Evolutionary conservation across 2,888 invertebrate species (phyloP), one percentile per base, ranked within the genome.

Genomic region (Pyrocoelia pectoralis): DNA sequence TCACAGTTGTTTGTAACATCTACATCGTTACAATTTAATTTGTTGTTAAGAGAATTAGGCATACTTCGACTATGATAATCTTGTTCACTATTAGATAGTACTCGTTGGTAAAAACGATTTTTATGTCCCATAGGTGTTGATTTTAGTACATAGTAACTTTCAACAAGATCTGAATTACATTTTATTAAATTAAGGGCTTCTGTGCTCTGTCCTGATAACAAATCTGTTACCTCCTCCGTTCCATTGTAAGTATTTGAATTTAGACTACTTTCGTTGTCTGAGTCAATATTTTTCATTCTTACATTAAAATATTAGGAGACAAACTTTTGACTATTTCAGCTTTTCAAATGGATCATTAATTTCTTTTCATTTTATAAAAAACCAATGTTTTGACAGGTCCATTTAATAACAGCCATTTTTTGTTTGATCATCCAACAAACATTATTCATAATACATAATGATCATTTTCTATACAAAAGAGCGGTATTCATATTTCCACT

Each of bases 11-110:
- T 71, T 49, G 64, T 57, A 62, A 65, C 65, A 56, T 73, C 70
- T 48, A 67, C 18, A 38, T 41, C 43, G 58, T 65, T 67, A 52
- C 41, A 56, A 40, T 61, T 56, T 53, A 74, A 70, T 65, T 76
- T 74, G 56, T 77, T 76, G 65, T 78, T 78, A 54, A 78, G 72
- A 64, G 79, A 79, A 70, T 77, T 79, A 17, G 82, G 82, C 71
- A 83, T 72, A 73, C 82, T 83, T 72, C 79, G 80, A 69, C 81
- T 81, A 69, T 78, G 71, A 56, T 69, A 63, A 65, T 79, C 77
- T 67, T 74, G 71, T 24, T 70, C 72, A 19, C 71, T 72, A 48
- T 70, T 73, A 18, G 68, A 65, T 12, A 74, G 61, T 40, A 74
- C 68, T 53, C 68, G 67, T 62, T 76, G 68, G 66, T 74, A 75